Evolutionary conservation across 1,140 invertebrate genomes (phyloP), one percentile per base, ranked within the genome.

Genomic region (Apis cerana): DNA sequence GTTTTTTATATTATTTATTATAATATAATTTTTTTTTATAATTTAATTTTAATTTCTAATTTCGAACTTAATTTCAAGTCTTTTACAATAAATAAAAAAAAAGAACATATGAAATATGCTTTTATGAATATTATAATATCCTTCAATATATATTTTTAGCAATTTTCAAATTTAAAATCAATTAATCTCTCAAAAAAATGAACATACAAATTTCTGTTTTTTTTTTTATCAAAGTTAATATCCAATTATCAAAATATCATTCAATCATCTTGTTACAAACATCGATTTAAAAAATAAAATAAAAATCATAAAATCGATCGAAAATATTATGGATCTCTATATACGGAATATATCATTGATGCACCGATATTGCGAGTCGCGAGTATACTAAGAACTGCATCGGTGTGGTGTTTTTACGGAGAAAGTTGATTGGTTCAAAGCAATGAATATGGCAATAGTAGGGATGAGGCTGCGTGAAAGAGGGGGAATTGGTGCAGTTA

Each of bases 381-480:
- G 33, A 52, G 48, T 79, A 67, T 62, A 43, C n/a, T 59, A 19
- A 33, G 27, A 77, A 33, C 5, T 17, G 23, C 21, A 77, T 77
- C 27, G 75, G 75, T 59, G 52, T 4, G 54, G 23, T 13, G 56
- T 48, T 48, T 43, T 19, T 12, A 15, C 58, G 68, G 77, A 80
- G 77, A 80, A 80, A 80, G 77, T 75, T 64, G 78, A 75, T 80
- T 80, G 70, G 78, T 70, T 80, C 58, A 27, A 61, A 69, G 69
- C 59, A 27, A 21, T 9, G 50, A 52, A 13, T n/a, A 48, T n/a
- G 9, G 19, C 1, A 13, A 33, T 54, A n/a, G 75, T 13, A 33
- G 56, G 58, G 23, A 9, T 11, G 7, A 27, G 1, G 19, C 21
- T 21, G 62, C 17, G 50, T 58, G 75, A 23, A 69, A 43, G 56